Percentiles rank a stretch among this genome's conserved stretches.
These are phyloP conservation scores for Gonioctena quinquepunctata DNA, from an alignment of 1,140 invertebrate genomes.

Conservation along the genomic window DNA sequence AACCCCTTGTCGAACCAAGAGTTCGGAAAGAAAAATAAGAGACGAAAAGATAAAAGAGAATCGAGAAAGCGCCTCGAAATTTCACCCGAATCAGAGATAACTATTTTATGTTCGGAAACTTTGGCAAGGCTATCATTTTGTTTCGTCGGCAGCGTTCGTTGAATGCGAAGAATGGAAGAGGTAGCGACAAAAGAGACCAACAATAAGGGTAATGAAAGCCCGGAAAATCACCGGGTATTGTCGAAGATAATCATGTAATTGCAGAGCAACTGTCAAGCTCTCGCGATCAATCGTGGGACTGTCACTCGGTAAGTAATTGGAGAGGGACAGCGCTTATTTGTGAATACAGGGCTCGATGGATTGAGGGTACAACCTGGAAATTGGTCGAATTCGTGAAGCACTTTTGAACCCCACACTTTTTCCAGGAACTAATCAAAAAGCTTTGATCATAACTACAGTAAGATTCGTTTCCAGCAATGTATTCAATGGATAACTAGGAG, in stretches of 20 bases:
- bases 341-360: background rate
- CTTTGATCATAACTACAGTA: too few species aligned
- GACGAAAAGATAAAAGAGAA: conserved; percentile 18
- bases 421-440: too few species aligned
- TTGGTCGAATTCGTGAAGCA: background rate
- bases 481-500: too few species aligned
- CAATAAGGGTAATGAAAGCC: conserved; percentile 52
- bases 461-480: too few species aligned
- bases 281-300: conserved; percentile 38
- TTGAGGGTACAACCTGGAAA: background rate
- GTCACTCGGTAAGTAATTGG: conserved; percentile 32
- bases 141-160: conserved; percentile 6
- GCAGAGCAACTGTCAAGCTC: conserved; percentile 35
- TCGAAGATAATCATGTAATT: conserved; percentile 47
- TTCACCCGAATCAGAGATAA: conserved; percentile 15
- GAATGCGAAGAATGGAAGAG: conserved; percentile 17
- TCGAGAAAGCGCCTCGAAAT: conserved; percentile 10
- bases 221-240: conserved; percentile 50
- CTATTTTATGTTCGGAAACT: conserved; percentile 26
- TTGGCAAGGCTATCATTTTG: conserved; percentile 34
- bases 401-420: too few species aligned
- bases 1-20: conserved; percentile 20
- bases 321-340: conserved; percentile 28
- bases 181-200: conserved; percentile 39
- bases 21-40: conserved; percentile 16